These are phyloP conservation scores for Nesidiocoris tenuis DNA, from an alignment of 2,888 invertebrate genomes.

Conservation along the genomic window DNA sequence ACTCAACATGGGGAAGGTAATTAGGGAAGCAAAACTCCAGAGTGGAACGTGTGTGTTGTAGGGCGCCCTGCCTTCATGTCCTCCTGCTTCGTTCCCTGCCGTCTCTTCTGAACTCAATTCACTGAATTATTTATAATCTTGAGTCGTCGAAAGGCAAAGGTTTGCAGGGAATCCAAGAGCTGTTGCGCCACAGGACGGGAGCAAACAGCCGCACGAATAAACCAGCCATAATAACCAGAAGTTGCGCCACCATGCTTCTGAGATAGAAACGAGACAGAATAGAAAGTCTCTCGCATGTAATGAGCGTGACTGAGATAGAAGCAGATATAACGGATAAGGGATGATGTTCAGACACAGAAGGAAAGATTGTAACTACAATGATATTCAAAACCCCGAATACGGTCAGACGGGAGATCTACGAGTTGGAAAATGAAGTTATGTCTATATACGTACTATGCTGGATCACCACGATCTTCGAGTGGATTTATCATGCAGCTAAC, in stretches of 20 bases:
- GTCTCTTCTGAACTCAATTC: slow-evolving; percentile 34
- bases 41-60: slow-evolving; percentile 39
- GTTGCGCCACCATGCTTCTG: background rate
- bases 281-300: background rate
- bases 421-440: too few relatives aligned
- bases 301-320: too few relatives aligned
- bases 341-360: too few relatives aligned
- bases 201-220: slow-evolving; percentile 20
- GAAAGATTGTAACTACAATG: too few relatives aligned
- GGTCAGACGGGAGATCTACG: too few relatives aligned
- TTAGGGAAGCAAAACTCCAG: slow-evolving; percentile 30
- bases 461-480: too few relatives aligned
- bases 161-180: too few relatives aligned
- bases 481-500: too few relatives aligned
- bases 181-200: background rate
- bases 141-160: slow-evolving; percentile 11
- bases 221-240: slow-evolving; percentile 37
- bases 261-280: background rate
- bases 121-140: slow-evolving; percentile 43
- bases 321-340: too few relatives aligned
- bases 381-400: too few relatives aligned
- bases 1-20: slow-evolving; percentile 24
- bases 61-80: slow-evolving; percentile 5
- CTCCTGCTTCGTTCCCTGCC: slow-evolving; percentile 9
- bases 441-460: too few relatives aligned